A percentile compares a stretch with the other conserved stretches of the same genome.
Conservation (phyloP, 2,888 invertebrate genomes). For the Noctua pronuba region DNA sequence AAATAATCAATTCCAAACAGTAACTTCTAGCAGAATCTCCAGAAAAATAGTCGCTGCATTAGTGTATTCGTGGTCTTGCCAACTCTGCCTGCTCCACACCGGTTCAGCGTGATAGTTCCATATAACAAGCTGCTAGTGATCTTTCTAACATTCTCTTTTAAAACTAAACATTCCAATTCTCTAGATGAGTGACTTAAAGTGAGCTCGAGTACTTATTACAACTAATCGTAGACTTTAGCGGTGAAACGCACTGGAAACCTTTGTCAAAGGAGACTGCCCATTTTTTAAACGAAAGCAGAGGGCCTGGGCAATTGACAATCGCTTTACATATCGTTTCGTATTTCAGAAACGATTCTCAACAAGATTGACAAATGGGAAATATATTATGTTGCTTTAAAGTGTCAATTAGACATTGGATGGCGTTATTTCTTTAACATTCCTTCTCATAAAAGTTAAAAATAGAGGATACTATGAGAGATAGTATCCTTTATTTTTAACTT, state of each 20-base stretch:
- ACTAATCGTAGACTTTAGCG: conserved; percentile 64
- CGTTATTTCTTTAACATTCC: background rate
- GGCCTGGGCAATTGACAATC: background rate
- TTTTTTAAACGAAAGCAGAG: background rate
- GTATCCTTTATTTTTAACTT: background rate
- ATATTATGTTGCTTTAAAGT: background rate
- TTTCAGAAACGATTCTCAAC: background rate
- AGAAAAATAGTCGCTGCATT: conserved; percentile 34
- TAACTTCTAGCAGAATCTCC: conserved; percentile 54
- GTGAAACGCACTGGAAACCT: conserved; percentile 41
- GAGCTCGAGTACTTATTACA: conserved; percentile 88
- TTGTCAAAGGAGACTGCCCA: conserved; percentile 51
- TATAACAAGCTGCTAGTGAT: conserved; percentile 63
- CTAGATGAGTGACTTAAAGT: conserved; percentile 88
- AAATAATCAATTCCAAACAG: conserved; percentile 39
- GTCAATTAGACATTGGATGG: background rate
- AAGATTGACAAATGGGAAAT: background rate
- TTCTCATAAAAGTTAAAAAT: background rate
- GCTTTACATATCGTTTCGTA: background rate
- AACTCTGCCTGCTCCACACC: conserved; percentile 61
- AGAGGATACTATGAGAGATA: too few relatives aligned
- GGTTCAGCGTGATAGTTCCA: conserved; percentile 54
- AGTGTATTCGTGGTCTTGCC: conserved; percentile 74
- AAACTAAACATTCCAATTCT: conserved; percentile 86
- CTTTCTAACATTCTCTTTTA: conserved; percentile 75